Conservation (phyloP, 2,888 invertebrate species). For the Mythimna loreyi region DNA sequence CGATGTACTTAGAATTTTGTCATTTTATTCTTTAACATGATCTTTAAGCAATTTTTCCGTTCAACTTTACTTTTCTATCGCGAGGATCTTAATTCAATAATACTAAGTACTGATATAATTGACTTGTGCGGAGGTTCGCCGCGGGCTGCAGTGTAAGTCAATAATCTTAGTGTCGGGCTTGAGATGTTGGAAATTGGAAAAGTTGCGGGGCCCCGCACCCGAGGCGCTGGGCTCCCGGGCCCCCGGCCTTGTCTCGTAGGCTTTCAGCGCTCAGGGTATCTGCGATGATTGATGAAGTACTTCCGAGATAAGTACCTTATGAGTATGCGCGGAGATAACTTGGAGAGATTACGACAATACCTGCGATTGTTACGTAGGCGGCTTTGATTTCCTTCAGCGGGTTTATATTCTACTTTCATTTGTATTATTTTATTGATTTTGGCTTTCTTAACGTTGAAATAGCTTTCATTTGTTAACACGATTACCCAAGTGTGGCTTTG, state of each 20-base stretch:
- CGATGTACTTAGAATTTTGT: no score
- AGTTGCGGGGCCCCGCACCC: slow-evolving; percentile 23
- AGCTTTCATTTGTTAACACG: not conserved
- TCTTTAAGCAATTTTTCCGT: not conserved
- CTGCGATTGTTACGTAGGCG: not conserved
- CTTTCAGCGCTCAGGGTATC: slow-evolving; percentile 29
- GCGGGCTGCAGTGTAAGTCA: slow-evolving; percentile 32
- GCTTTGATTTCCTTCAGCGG: not conserved
- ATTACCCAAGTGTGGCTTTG: not conserved
- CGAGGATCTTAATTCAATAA: not conserved
- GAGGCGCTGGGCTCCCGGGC: not conserved
- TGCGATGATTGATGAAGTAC: slow-evolving; percentile 49
- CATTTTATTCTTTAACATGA: not conserved
- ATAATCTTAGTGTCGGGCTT: slow-evolving; percentile 37
- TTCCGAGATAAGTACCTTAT: slow-evolving; percentile 21
- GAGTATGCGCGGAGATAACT: slow-evolving; percentile 13
- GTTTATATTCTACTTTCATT: not conserved
- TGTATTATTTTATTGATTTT: not conserved
- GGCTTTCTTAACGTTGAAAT: not conserved
- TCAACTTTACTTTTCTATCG: not conserved
- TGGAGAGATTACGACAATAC: slow-evolving; percentile 3
- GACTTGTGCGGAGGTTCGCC: slow-evolving; percentile 2
- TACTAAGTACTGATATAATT: slow-evolving; percentile 8
- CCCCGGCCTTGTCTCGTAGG: not conserved
- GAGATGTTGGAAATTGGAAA: slow-evolving; percentile 55